Evolutionary conservation across 1,140 invertebrate genomes (phyloP), one percentile per base, ranked within the genome.

Genomic region (Drosophila prosaltans): DNA sequence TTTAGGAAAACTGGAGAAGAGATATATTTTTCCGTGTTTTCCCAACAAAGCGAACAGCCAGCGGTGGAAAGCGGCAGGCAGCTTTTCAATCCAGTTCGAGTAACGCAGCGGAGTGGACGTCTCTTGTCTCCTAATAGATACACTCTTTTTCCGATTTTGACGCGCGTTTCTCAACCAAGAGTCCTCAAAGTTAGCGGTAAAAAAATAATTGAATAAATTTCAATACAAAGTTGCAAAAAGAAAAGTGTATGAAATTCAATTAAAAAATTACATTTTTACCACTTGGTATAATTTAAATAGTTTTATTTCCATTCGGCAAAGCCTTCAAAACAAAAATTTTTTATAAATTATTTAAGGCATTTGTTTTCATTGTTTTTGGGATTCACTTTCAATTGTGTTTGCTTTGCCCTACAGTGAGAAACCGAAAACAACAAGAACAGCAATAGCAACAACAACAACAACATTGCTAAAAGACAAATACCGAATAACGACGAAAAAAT

Each of bases 1-100:
- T 59, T 39, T 36, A 57, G 54, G 54, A 57, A 57, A 57, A 57
- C 54, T 57, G 26, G 26, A 16, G 55, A 39, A 21, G 45, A 51
- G 45, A 51, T 51, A 51, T 51, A 16, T 51, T 51, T 51, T 24
- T 51, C 45, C 45, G 45, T 51, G 45, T 51, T 51, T 51, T 51
- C 45, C 45, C 45, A 51, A 51, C 45, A 48, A 48, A 48, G 16
- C 32, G 55, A 69, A 28, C 28, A 72, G 67, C 3, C 48, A 65
- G 32, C 43, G 51, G 61, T 65, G 68, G 59, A 69, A 55, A 39
- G 55, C 71, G 69, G 71, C 39, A 72, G 78, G 59, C 74, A 69
- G 69, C 67, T 78, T 83, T 88, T 90, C 75, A 91, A 91, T 91
- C 76, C 78, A 91, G 88, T 88, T 91, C 70, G 74, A 91, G 88